Base-by-base conservation (phyloP, 1,140 invertebrate species). In the Drosophila nigromelanica region DNA sequence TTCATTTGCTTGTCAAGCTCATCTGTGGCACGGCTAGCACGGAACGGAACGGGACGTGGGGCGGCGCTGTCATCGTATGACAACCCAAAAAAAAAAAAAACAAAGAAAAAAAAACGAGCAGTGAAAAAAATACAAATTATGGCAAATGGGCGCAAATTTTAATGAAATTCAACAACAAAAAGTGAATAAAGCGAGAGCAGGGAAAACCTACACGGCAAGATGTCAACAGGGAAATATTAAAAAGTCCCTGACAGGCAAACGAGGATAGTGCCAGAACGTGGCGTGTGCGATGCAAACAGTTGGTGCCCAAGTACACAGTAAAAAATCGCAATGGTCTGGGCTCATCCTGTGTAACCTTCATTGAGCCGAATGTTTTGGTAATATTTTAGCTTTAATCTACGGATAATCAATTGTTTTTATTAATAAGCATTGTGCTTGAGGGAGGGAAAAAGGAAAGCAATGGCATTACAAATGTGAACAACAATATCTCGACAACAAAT, bases 91-190 rank as follows among this genome's bases (percentile, higher is more conserved):
- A 35, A 35, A 8, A 7, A 54, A 85, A 73, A 71, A 70, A 77
- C 71, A 89, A 24, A 24, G 3, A 10, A 35, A 35, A 35, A 35
- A 35, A 35, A 35, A 0, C 5, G 8, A 33, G 5, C 5, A 33
- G 8, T 8, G 8, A 8, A 7, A 54, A 73, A 71, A 70, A 77
- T 73, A 89, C 85, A 89, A 89, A 89, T 89, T 89, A 89, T 89
- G 83, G 79, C 79, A 89, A 89, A 89, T 89, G 83, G 83, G 79
- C 71, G 79, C 73, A 89, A 89, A 89, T 89, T 89, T 89, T 89
- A 89, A 89, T 89, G 81, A 89, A 89, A 89, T 83, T 89, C 80
- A 80, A 70, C 83, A 70, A 79, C 78, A 75, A 86, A 70, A 81
- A 72, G 43, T 45, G 52, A 50, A 68, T 63, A 66, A 76, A 75